phyloP scores from a whole-genome alignment of 2,797 vertebrate species.

The Podarcis lilfordi region DNA sequence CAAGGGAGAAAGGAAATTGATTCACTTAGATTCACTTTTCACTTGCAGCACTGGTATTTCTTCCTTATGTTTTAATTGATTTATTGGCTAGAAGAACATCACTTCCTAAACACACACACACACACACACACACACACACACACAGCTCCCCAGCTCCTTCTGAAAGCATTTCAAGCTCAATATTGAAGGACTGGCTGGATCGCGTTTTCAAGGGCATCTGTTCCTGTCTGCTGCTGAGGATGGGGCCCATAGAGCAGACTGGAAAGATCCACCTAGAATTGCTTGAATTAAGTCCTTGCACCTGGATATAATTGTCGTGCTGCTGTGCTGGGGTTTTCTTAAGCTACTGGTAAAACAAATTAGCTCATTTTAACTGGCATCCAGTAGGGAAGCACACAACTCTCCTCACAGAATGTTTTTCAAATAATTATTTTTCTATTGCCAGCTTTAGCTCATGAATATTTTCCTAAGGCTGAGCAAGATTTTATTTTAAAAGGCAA shows the following conservation, averaged over 20 bases:
- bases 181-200: slow-evolving; percentile 80
- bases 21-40: slow-evolving; percentile 47
- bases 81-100: slow-evolving; percentile 48
- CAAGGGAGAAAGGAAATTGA: slow-evolving; percentile 26
- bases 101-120: slow-evolving; percentile 14
- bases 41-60: slow-evolving; percentile 43
- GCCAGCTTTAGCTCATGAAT: slow-evolving; percentile 78
- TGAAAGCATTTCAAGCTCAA: slow-evolving; percentile 83
- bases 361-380: slow-evolving; percentile 93
- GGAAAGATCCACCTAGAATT: slow-evolving; percentile 94
- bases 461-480: slow-evolving; percentile 74
- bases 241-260: slow-evolving; percentile 77
- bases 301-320: slow-evolving; percentile 97
- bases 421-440: slow-evolving; percentile 85
- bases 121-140: too few species aligned
- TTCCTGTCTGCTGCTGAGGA: slow-evolving; percentile 87
- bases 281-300: slow-evolving; percentile 99
- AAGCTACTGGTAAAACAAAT: slow-evolving; percentile 92
- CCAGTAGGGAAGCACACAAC: slow-evolving; percentile 88
- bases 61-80: slow-evolving; percentile 38
- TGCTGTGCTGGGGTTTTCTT: slow-evolving; percentile 95
- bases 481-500: slow-evolving; percentile 43
- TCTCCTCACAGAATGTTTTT: slow-evolving; percentile 92
- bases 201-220: slow-evolving; percentile 91
- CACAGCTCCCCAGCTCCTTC: slow-evolving; percentile 70